A percentile compares a stretch with the other conserved stretches of the same genome.
Evolutionary conservation across 2,113 vertebrate genomes (phyloP).

Genomic region (Nematolebias whitei): DNA sequence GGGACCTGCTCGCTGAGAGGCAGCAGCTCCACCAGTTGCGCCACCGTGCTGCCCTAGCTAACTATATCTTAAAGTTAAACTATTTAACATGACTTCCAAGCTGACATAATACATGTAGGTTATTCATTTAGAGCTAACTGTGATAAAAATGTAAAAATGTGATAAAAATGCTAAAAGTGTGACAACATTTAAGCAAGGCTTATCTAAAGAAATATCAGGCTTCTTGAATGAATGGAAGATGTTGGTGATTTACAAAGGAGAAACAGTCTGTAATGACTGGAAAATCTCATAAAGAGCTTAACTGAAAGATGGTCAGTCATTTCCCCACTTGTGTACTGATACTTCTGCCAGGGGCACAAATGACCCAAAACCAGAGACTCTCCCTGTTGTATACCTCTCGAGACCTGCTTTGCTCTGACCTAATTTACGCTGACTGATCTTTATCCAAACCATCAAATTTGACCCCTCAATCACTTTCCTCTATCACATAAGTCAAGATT

Average conservation of each 20-base stretch:
- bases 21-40: no score
- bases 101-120: background rate
- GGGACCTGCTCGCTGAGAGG: no score
- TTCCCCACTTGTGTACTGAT: constrained; percentile 53
- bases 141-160: background rate
- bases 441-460: constrained; percentile 68
- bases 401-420: constrained; percentile 74
- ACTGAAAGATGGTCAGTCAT: constrained; percentile 58
- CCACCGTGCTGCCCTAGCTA: no score
- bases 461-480: constrained; percentile 62
- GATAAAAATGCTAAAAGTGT: no score
- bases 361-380: constrained; percentile 76
- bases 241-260: constrained; percentile 16
- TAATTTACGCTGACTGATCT: constrained; percentile 75
- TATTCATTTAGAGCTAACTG: background rate
- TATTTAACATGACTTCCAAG: no score
- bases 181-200: background rate
- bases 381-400: constrained; percentile 59
- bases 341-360: constrained; percentile 65
- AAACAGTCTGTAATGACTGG: constrained; percentile 24
- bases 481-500: constrained; percentile 30
- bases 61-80: no score
- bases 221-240: constrained; percentile 40
- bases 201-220: constrained; percentile 39
- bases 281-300: constrained; percentile 38